A percentile compares a stretch with the other conserved stretches of the same genome.
phyloP scores from a whole-genome alignment of 30 jellyfish, hydroid and myxozoan species.

The Hydractinia echinata region DNA sequence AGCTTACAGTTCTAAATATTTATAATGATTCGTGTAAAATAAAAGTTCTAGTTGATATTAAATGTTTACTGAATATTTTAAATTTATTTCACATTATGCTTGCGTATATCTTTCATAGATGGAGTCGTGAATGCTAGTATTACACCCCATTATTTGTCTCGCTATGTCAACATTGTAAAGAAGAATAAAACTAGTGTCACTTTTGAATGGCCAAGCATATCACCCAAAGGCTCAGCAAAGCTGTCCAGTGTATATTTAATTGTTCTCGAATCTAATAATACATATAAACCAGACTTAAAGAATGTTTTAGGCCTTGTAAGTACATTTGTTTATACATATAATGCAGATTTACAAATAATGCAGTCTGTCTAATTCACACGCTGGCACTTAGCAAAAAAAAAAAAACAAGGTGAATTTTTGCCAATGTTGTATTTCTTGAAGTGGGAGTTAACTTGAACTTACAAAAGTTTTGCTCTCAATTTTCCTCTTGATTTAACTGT shows the following conservation, averaged over 20 bases:
- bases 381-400: too few species aligned
- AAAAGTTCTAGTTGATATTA: too few species aligned
- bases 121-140: not conserved
- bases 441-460: too few species aligned
- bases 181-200: not conserved
- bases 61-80: too few species aligned
- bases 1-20: not conserved
- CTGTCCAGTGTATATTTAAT: not conserved
- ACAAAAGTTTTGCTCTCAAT: too few species aligned
- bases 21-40: too few species aligned
- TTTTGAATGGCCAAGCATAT: not conserved
- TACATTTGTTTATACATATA: not conserved
- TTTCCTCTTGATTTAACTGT: too few species aligned
- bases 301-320: slow-evolving; percentile 9
- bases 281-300: not conserved
- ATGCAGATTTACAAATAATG: not conserved
- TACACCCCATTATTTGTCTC: slow-evolving; percentile 6
- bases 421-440: too few species aligned
- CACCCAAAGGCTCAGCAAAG: not conserved
- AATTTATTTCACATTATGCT: too few species aligned
- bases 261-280: not conserved
- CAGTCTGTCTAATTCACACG: too few species aligned
- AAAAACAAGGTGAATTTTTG: too few species aligned
- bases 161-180: not conserved
- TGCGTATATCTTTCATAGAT: too few species aligned